Evolutionary conservation across 2,888 invertebrate genomes (phyloP).

Genomic region (Trisateles emortualis): DNA sequence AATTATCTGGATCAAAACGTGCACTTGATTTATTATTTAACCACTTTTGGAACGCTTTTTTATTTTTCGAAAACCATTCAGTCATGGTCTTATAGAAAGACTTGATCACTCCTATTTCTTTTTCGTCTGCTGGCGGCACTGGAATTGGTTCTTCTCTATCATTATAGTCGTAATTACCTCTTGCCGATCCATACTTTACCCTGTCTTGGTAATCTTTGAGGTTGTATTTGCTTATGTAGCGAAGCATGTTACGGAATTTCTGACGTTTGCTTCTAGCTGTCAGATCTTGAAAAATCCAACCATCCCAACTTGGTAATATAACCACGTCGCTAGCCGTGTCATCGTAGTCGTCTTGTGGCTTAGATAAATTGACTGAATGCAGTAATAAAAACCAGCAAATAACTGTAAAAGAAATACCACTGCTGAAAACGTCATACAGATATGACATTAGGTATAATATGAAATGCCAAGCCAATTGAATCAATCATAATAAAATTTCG

Average conservation of each 20-base stretch:
- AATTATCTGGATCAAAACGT: neutral
- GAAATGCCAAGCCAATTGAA: too few relatives aligned
- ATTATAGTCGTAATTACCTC: neutral
- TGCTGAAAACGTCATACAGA: neutral
- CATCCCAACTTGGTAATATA: neutral
- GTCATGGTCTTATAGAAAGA: neutral
- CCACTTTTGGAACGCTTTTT: neutral
- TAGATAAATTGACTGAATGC: neutral
- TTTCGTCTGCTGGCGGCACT: neutral
- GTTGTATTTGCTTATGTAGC: neutral
- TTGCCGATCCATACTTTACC: neutral
- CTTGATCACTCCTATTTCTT: neutral
- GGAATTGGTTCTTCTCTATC: neutral
- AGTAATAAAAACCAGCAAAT: conserved; percentile 1
- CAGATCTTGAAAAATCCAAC: neutral
- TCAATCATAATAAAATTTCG: too few relatives aligned
- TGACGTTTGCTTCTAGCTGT: neutral
- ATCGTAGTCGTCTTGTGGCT: neutral
- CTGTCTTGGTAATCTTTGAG: neutral
- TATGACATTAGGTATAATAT: too few relatives aligned
- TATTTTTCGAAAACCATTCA: neutral
- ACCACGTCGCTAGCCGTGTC: neutral
- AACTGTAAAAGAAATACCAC: neutral
- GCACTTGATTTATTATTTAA: neutral
- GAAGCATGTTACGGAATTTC: neutral